phyloP scores from a whole-genome alignment of 2,888 invertebrate species.

The Protonemura montana region DNA sequence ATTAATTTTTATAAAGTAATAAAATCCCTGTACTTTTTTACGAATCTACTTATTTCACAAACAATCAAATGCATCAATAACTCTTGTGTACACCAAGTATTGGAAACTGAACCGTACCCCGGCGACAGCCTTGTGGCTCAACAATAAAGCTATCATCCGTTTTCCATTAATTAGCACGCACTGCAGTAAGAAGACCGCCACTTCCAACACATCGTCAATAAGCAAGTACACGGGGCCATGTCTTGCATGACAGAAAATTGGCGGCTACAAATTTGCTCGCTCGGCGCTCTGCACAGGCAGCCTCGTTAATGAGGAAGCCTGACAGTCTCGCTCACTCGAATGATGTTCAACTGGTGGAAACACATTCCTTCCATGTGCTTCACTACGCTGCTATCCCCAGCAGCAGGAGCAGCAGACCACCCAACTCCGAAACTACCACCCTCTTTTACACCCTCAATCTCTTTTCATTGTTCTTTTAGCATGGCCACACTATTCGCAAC shows the following conservation, averaged over 20 bases:
- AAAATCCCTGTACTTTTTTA: too few relatives aligned
- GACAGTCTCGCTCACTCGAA: conserved; percentile 29
- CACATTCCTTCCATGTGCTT: conserved; percentile 19
- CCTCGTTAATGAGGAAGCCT: conserved; percentile 27
- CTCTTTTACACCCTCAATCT: conserved; percentile 8
- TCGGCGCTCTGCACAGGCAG: not conserved
- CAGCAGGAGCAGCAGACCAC: not conserved
- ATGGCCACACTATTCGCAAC: conserved; percentile 21
- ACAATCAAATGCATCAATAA: too few relatives aligned
- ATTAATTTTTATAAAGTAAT: too few relatives aligned
- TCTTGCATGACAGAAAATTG: not conserved
- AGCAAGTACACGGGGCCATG: too few relatives aligned
- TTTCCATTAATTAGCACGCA: too few relatives aligned
- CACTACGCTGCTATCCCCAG: not conserved
- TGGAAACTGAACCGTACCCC: too few relatives aligned
- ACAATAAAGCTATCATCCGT: too few relatives aligned
- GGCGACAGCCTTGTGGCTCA: too few relatives aligned
- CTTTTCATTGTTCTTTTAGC: conserved; percentile 22
- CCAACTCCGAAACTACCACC: not conserved
- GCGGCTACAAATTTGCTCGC: not conserved
- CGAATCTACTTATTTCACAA: too few relatives aligned
- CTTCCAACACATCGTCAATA: too few relatives aligned
- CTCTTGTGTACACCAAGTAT: too few relatives aligned
- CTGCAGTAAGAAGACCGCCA: too few relatives aligned
- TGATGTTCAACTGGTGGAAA: conserved; percentile 37